phyloP scores from a whole-genome alignment of 2,888 invertebrate species.

The Coenonympha arcania region DNA sequence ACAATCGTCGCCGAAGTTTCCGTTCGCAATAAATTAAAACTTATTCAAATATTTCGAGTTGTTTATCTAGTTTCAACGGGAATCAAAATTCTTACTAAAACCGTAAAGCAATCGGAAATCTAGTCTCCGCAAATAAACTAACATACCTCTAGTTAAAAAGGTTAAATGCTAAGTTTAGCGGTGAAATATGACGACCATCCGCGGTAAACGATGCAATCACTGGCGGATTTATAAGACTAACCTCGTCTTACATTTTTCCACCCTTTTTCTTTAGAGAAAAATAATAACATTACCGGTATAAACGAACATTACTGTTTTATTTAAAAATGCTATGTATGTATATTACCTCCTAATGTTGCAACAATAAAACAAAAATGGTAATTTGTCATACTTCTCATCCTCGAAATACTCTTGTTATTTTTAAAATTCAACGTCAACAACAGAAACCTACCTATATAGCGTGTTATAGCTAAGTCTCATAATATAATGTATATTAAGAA shows the following conservation, averaged over 20 bases:
- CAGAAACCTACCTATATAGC: background rate
- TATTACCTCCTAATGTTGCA: too few species aligned
- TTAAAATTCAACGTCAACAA: too few species aligned
- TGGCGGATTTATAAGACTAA: conserved; percentile 59
- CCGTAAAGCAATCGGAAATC: conserved; percentile 28
- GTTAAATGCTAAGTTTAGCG: conserved; percentile 53
- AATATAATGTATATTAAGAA: too few species aligned
- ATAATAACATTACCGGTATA: background rate
- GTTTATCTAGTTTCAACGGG: background rate
- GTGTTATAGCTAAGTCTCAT: background rate
- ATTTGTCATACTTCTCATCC: too few species aligned
- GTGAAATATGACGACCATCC: conserved; percentile 68
- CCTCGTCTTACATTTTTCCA: conserved; percentile 29
- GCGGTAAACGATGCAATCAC: conserved; percentile 68
- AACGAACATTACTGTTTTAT: background rate
- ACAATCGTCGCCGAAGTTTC: conserved; percentile 5
- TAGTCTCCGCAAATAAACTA: conserved; percentile 45
- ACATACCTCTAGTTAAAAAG: too few species aligned
- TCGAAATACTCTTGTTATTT: too few species aligned
- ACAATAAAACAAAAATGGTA: too few species aligned
- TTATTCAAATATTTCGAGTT: background rate
- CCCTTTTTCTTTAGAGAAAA: conserved; percentile 10
- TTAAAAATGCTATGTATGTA: background rate
- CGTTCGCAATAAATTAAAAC: background rate
- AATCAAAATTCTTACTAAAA: conserved; percentile 2